phyloP scores from a whole-genome alignment of 2,797 vertebrate species.

The Paguma larvata region DNA sequence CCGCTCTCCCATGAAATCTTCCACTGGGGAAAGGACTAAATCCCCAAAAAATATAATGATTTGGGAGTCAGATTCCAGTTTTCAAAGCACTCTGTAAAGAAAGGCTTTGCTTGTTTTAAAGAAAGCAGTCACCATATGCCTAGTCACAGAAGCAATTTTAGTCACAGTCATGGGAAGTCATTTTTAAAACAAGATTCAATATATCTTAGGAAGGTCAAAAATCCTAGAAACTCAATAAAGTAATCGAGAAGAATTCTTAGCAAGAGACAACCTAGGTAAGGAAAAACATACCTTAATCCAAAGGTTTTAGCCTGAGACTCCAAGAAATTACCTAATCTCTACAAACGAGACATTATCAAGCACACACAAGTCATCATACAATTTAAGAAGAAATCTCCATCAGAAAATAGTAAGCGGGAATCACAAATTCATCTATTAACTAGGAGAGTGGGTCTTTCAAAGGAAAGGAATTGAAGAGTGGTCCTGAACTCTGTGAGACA shows the following conservation, averaged over 20 bases:
- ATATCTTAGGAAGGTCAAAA: background rate
- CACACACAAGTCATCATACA: background rate
- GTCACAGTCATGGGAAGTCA: background rate
- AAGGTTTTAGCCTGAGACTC: background rate
- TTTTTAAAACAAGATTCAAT: conserved; percentile 6
- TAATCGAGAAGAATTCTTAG: background rate
- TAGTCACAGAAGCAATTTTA: background rate
- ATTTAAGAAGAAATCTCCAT: background rate
- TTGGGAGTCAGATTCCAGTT: background rate
- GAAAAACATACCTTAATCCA: background rate
- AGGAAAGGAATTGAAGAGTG: background rate
- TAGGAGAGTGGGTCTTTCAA: background rate
- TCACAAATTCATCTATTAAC: background rate
- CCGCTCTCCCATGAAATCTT: background rate
- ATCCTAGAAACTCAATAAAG: background rate
- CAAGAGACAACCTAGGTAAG: background rate
- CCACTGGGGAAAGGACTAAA: background rate
- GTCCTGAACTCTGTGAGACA: background rate
- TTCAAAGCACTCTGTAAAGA: background rate
- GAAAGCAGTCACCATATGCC: background rate
- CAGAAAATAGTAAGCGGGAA: background rate
- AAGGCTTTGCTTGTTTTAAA: conserved; percentile 1
- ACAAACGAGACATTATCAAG: background rate
- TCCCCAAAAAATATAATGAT: background rate
- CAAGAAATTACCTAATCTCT: conserved; percentile 18